Conservation (phyloP, 2,797 vertebrate genomes). For the Gymnothorax javanicus region DNA sequence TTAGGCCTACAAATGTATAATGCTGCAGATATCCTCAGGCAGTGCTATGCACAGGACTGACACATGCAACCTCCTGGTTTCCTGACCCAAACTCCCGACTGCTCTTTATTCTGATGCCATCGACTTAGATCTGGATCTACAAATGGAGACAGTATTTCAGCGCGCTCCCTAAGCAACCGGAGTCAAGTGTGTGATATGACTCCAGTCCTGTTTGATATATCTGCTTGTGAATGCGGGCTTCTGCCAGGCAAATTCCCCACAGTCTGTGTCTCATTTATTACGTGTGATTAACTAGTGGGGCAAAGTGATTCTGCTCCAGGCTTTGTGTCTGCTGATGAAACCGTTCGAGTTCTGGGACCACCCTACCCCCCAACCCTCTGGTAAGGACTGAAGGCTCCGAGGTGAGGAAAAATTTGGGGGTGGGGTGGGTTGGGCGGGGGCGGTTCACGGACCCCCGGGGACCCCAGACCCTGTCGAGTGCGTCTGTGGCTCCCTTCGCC, state of each 20-base stretch:
- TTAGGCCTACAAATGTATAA: background rate
- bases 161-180: background rate
- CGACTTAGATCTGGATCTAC: background rate
- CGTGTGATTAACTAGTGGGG: conserved; percentile 17
- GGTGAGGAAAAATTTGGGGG: conserved; percentile 5
- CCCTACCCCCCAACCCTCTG: background rate
- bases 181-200: background rate
- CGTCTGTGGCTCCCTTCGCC: conserved; percentile 20
- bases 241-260: background rate
- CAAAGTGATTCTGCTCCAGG: conserved; percentile 14
- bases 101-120: background rate
- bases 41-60: background rate
- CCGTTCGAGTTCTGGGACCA: background rate
- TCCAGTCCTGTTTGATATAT: background rate
- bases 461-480: conserved; percentile 5
- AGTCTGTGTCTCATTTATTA: background rate
- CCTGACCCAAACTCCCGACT: background rate
- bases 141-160: background rate
- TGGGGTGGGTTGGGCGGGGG: background rate
- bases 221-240: background rate
- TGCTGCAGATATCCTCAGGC: background rate
- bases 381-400: background rate
- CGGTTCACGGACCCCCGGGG: background rate
- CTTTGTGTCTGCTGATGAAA: conserved; percentile 11
- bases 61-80: background rate